Evolutionary conservation across 2,797 vertebrate genomes (phyloP).

Genomic region (Diplodus sargus): DNA sequence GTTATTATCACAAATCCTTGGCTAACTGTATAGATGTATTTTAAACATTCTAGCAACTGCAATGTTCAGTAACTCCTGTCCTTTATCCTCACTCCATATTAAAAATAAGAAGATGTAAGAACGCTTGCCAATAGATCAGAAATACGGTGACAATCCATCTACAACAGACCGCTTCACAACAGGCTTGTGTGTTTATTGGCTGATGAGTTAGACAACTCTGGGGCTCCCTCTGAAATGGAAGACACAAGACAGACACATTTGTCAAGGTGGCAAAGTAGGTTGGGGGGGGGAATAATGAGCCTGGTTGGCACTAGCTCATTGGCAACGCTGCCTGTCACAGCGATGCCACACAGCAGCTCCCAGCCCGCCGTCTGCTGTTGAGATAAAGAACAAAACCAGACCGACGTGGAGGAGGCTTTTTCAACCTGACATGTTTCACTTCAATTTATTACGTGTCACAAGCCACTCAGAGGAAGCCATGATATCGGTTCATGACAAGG

Average conservation of each 20-base stretch:
- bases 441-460: constrained; percentile 65
- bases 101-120: constrained; percentile 21
- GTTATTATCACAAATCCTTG: neutral
- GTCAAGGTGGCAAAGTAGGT: constrained; percentile 62
- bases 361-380: constrained; percentile 43
- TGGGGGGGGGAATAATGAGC: constrained; percentile 49
- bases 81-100: neutral
- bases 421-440: constrained; percentile 64
- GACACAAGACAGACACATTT: constrained; percentile 59
- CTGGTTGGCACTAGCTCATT: constrained; percentile 62
- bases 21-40: neutral
- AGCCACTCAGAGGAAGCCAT: constrained; percentile 64
- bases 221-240: constrained; percentile 42
- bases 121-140: constrained; percentile 14
- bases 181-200: constrained; percentile 47
- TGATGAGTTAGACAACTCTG: constrained; percentile 49
- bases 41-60: neutral
- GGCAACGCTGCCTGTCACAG: constrained; percentile 61
- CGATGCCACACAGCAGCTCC: constrained; percentile 58
- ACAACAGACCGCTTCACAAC: constrained; percentile 19
- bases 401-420: constrained; percentile 53
- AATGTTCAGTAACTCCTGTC: neutral
- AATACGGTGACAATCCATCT: constrained; percentile 26
- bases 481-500: constrained; percentile 52
- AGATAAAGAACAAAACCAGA: constrained; percentile 69